Evolutionary conservation across 1,140 invertebrate species (phyloP).

Genomic region (Drosophila simulans): DNA sequence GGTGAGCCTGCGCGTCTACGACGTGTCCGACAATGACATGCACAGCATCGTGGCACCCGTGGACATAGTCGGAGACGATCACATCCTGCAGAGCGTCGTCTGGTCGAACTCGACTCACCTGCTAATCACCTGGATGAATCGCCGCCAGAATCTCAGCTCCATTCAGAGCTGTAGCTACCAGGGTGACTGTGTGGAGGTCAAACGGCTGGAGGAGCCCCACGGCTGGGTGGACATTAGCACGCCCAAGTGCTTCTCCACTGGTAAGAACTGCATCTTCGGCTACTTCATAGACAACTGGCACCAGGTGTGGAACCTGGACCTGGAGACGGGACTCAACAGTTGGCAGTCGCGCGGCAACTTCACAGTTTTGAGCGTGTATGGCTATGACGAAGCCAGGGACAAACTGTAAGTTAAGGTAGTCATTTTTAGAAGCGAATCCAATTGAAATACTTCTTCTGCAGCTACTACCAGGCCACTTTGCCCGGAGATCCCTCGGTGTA

Average conservation of each 20-base stretch:
- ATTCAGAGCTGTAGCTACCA: conserved; percentile 64
- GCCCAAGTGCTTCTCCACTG: conserved; percentile 57
- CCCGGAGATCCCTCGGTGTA: conserved; percentile 47
- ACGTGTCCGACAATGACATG: conserved; percentile 85
- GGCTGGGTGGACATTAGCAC: conserved; percentile 74
- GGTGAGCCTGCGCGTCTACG: conserved; percentile 89
- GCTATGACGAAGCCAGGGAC: conserved; percentile 71
- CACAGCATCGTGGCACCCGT: conserved; percentile 84
- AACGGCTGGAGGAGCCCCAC: conserved; percentile 61
- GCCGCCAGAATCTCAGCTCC: conserved; percentile 90
- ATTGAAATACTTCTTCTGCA: conserved; percentile 11
- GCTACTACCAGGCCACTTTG: conserved; percentile 76
- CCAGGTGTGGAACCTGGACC: conserved; percentile 76
- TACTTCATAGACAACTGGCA: conserved; percentile 79
- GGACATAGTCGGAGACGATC: conserved; percentile 85
- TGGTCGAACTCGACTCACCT: conserved; percentile 91
- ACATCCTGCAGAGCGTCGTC: conserved; percentile 88
- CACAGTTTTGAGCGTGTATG: conserved; percentile 66
- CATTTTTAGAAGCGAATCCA: not conserved
- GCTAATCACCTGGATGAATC: conserved; percentile 93
- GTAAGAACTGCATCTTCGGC: conserved; percentile 64
- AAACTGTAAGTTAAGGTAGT: conserved; percentile 65
- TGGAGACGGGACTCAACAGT: conserved; percentile 64
- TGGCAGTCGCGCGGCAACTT: conserved; percentile 67
- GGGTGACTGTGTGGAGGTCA: conserved; percentile 67